Evolutionary conservation across 1,140 invertebrate species (phyloP).

Genomic region (Drosophila willistoni): DNA sequence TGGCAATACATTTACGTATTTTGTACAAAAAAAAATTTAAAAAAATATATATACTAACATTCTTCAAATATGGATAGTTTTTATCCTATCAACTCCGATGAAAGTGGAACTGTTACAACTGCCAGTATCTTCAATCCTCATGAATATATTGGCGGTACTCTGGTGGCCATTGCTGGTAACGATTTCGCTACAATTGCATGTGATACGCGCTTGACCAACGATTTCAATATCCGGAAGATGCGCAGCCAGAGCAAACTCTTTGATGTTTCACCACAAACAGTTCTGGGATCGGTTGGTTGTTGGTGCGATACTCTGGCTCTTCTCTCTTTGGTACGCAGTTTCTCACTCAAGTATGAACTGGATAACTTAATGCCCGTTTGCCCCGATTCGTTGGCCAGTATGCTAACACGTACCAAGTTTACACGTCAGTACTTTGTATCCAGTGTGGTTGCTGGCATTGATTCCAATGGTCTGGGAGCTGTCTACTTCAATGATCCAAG

Average conservation of each 20-base stretch:
- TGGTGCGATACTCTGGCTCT: slow-evolving; percentile 96
- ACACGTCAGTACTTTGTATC: slow-evolving; percentile 98
- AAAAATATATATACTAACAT: no score
- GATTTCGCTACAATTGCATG: slow-evolving; percentile 93
- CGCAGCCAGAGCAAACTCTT: slow-evolving; percentile 94
- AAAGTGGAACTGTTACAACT: no score
- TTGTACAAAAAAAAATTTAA: no score
- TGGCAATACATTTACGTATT: no score
- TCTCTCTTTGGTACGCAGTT: slow-evolving; percentile 92
- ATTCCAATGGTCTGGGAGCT: slow-evolving; percentile 93
- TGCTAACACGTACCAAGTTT: slow-evolving; percentile 98
- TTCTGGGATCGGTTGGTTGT: slow-evolving; percentile 96
- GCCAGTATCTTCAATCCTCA: not conserved
- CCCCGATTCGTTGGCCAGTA: slow-evolving; percentile 95
- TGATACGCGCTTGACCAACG: slow-evolving; percentile 95
- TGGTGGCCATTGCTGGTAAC: slow-evolving; percentile 97
- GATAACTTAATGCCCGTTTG: slow-evolving; percentile 97
- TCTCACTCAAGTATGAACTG: slow-evolving; percentile 95
- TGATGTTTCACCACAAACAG: slow-evolving; percentile 90
- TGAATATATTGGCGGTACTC: slow-evolving; percentile 85
- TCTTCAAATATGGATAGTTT: no score
- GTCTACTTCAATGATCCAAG: slow-evolving; percentile 98
- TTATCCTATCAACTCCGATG: no score
- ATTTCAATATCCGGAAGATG: slow-evolving; percentile 92
- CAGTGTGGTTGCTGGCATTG: slow-evolving; percentile 96